Conservation (phyloP, 2,113 vertebrate species). For the Laterallus jamaicensis region DNA sequence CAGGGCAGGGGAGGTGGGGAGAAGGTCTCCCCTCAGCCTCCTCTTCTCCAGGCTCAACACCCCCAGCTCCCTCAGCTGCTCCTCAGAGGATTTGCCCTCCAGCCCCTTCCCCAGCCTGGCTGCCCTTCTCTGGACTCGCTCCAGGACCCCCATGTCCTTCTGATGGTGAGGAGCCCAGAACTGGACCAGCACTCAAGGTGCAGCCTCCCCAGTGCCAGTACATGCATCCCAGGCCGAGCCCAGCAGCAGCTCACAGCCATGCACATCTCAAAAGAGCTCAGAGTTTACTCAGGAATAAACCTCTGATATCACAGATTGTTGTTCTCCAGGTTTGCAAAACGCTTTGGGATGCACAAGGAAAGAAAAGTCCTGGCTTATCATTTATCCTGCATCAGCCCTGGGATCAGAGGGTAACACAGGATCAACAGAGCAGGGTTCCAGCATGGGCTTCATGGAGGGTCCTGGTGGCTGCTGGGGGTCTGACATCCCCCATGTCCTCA, state of each 20-base stretch:
- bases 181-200: too few relatives aligned
- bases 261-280: neutral
- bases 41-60: too few relatives aligned
- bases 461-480: neutral
- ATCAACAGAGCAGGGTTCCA: neutral
- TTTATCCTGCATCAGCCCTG: neutral
- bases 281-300: neutral
- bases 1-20: too few relatives aligned
- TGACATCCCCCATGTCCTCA: neutral
- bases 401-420: neutral
- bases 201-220: too few relatives aligned
- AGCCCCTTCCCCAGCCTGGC: too few relatives aligned
- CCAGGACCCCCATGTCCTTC: too few relatives aligned
- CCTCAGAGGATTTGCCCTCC: too few relatives aligned
- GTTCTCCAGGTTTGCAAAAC: neutral
- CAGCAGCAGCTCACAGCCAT: neutral
- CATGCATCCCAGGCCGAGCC: rapidly evolving
- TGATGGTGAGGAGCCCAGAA: too few relatives aligned
- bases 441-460: rapidly evolving
- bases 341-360: neutral
- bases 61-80: too few relatives aligned
- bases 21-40: too few relatives aligned
- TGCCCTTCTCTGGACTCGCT: too few relatives aligned
- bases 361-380: too few relatives aligned
- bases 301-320: rapidly evolving